phyloP scores from a whole-genome alignment of 2,888 invertebrate species.

The Exocentrus adspersus region DNA sequence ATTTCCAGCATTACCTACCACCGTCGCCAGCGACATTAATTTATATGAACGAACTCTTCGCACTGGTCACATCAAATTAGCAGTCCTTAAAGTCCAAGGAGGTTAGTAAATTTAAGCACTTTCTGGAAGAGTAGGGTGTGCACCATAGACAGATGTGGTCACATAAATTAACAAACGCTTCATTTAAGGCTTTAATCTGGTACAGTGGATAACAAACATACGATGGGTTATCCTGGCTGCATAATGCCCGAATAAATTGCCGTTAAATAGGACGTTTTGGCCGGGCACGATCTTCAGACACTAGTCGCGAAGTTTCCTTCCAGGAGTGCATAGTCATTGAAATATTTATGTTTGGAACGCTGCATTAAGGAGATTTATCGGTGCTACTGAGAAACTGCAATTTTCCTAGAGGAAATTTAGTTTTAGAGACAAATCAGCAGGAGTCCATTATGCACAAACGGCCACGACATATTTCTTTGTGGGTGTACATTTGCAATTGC shows the following conservation, averaged over 20 bases:
- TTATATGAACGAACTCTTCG: slow-evolving; percentile 36
- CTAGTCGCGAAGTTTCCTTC: slow-evolving; percentile 1
- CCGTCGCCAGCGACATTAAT: slow-evolving; percentile 37
- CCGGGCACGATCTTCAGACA: slow-evolving; percentile 8
- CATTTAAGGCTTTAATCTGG: slow-evolving; percentile 53
- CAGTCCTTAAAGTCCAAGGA: slow-evolving; percentile 39
- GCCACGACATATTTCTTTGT: neutral
- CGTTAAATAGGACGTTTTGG: slow-evolving; percentile 33
- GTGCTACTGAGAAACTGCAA: neutral
- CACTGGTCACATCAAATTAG: slow-evolving; percentile 43
- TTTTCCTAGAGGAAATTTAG: neutral
- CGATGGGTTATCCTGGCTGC: slow-evolving; percentile 42
- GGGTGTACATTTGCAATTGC: neutral
- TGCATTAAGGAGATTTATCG: slow-evolving; percentile 10
- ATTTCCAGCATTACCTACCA: slow-evolving; percentile 2
- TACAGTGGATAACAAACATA: slow-evolving; percentile 38
- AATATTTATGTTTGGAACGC: slow-evolving; percentile 13
- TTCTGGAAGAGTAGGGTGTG: slow-evolving; percentile 45
- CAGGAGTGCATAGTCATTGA: slow-evolving; percentile 11
- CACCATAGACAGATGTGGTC: slow-evolving; percentile 52
- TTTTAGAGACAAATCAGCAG: neutral
- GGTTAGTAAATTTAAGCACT: slow-evolving; percentile 40
- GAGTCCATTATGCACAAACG: neutral
- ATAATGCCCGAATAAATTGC: slow-evolving; percentile 44
- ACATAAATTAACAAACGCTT: slow-evolving; percentile 51